A percentile compares a stretch with the other conserved stretches of the same genome.
These are phyloP conservation scores for Corythaixoides concolor DNA, from an alignment of 2,113 vertebrate species.

Conservation along the genomic window DNA sequence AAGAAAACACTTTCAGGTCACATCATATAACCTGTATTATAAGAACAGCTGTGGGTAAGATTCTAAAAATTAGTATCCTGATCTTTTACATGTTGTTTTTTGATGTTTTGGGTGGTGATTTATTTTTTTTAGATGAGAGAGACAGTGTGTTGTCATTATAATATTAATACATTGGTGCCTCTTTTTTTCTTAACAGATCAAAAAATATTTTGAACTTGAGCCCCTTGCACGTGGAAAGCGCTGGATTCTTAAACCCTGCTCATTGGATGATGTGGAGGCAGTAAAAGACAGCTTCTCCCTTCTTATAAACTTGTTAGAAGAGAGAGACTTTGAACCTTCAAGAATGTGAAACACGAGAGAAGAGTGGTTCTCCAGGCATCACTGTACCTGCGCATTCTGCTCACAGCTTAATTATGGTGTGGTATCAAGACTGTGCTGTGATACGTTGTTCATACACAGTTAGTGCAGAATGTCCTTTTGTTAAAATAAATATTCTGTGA, in stretches of 20 bases:
- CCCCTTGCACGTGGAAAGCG: conserved; percentile 92
- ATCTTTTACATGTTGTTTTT: not conserved
- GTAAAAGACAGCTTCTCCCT: conserved; percentile 92
- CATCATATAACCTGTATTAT: conserved; percentile 23
- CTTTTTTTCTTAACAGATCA: conserved; percentile 79
- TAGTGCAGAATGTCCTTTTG: conserved; percentile 42
- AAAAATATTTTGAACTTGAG: conserved; percentile 98
- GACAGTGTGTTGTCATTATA: not conserved
- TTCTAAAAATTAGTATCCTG: not conserved
- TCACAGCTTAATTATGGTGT: conserved; percentile 54
- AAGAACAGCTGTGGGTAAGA: conserved; percentile 23
- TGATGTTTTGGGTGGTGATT: no score
- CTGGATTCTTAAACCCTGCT: conserved; percentile 94
- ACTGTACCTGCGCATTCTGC: conserved; percentile 57
- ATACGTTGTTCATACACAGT: conserved; percentile 22
- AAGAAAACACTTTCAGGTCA: conserved; percentile 63
- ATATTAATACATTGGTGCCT: not conserved
- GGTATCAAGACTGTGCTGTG: conserved; percentile 39
- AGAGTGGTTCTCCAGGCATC: not conserved
- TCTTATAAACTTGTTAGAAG: conserved; percentile 92
- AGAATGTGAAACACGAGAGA: conserved; percentile 84
- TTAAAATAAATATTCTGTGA: conserved; percentile 61
- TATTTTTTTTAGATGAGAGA: not conserved
- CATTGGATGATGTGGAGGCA: conserved; percentile 86
- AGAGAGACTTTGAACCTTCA: conserved; percentile 85